Evolutionary conservation across 2,888 invertebrate genomes (phyloP).

Genomic region (Ochropleura leucogaster): DNA sequence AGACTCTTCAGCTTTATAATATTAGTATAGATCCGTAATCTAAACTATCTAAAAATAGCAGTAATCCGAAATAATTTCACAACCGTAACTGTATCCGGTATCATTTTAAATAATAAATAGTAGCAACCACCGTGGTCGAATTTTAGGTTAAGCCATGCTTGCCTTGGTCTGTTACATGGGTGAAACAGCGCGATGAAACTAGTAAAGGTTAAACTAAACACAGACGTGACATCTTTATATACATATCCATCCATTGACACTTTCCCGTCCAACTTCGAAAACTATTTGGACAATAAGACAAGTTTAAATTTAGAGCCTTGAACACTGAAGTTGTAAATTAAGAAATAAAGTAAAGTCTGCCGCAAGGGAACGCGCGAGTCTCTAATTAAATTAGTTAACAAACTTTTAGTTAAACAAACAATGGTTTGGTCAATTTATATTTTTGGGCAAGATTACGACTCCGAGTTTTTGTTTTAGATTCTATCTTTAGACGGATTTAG

Average conservation of each 20-base stretch:
- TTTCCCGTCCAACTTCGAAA: constrained; percentile 6
- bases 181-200: too few relatives aligned
- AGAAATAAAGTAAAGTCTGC: constrained; percentile 43
- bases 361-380: constrained; percentile 1
- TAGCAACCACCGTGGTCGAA: too few relatives aligned
- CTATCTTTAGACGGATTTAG: constrained; percentile 15
- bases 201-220: not conserved
- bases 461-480: not conserved
- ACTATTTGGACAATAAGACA: constrained; percentile 32
- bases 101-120: too few relatives aligned
- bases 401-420: constrained; percentile 51
- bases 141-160: too few relatives aligned
- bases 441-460: constrained; percentile 19
- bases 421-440: constrained; percentile 40
- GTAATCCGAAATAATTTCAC: too few relatives aligned
- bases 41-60: too few relatives aligned
- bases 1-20: too few relatives aligned
- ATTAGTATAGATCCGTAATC: too few relatives aligned
- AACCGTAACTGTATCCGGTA: too few relatives aligned
- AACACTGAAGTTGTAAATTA: constrained; percentile 46
- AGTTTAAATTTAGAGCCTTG: constrained; percentile 34
- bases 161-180: too few relatives aligned
- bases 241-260: constrained; percentile 23
- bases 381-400: constrained; percentile 57
- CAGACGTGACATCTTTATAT: not conserved